A percentile compares a stretch with the other conserved stretches of the same genome.
Conservation (phyloP, 2,888 invertebrate species). For the Xestia rhomboidea region DNA sequence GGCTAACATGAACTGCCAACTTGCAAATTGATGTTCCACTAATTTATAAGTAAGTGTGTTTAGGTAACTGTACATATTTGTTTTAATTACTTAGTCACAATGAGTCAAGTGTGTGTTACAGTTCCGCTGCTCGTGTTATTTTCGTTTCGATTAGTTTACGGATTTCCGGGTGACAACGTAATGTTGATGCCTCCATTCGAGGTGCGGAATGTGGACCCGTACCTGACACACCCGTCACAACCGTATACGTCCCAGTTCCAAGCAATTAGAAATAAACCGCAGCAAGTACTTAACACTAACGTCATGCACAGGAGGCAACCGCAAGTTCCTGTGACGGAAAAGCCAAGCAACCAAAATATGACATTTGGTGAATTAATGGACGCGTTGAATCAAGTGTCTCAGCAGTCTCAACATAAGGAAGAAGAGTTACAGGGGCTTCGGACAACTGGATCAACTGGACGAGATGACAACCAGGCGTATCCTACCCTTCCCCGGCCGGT, state of each 20-base stretch:
- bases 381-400: conserved; percentile 69
- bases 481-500: conserved; percentile 45
- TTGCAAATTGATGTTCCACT: conserved; percentile 70
- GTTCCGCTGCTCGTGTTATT: conserved; percentile 70
- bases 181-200: conserved; percentile 76
- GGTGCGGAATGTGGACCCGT: conserved; percentile 69
- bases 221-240: conserved; percentile 40
- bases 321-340: conserved; percentile 37
- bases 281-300: conserved; percentile 55
- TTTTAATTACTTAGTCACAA: conserved; percentile 69
- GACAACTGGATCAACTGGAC: conserved; percentile 61
- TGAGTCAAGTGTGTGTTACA: conserved; percentile 71
- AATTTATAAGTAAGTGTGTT: conserved; percentile 69
- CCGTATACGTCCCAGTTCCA: conserved; percentile 58
- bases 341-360: conserved; percentile 41
- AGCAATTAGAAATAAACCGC: conserved; percentile 46
- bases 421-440: conserved; percentile 61
- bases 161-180: conserved; percentile 71
- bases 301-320: conserved; percentile 35
- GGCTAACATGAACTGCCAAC: conserved; percentile 72
- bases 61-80: conserved; percentile 66
- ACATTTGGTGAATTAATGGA: conserved; percentile 68
- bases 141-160: conserved; percentile 64
- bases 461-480: conserved; percentile 48
- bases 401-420: conserved; percentile 66